phyloP scores from a whole-genome alignment of 2,113 vertebrate species.

The Austrofundulus limnaeus region DNA sequence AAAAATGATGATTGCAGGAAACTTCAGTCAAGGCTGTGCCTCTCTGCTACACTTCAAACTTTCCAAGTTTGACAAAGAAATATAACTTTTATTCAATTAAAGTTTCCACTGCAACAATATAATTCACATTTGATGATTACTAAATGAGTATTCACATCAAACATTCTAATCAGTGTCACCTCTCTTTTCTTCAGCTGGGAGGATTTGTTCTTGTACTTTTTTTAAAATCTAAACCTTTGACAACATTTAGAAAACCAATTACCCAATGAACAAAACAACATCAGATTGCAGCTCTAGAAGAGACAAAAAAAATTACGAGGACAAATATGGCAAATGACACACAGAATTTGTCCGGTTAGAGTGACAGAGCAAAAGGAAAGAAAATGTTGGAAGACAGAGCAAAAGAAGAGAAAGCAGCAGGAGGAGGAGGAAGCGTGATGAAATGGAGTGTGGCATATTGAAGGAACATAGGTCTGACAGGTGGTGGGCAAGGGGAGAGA shows the following conservation, averaged over 20 bases:
- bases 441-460: slow-evolving; percentile 25
- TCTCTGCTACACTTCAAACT: too few relatives aligned
- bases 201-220: too few relatives aligned
- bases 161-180: too few relatives aligned
- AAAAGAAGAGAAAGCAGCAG: slow-evolving; percentile 19
- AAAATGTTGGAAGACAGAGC: slow-evolving; percentile 9
- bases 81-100: too few relatives aligned
- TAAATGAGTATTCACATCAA: too few relatives aligned
- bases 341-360: slow-evolving; percentile 1
- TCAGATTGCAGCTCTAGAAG: neutral
- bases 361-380: slow-evolving; percentile 17
- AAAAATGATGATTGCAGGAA: too few relatives aligned
- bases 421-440: neutral
- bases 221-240: too few relatives aligned
- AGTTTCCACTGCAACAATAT: too few relatives aligned
- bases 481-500: slow-evolving; percentile 40
- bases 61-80: too few relatives aligned
- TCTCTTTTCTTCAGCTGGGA: too few relatives aligned
- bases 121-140: too few relatives aligned
- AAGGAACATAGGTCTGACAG: slow-evolving; percentile 48
- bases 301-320: neutral
- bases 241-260: neutral
- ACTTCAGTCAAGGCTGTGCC: too few relatives aligned
- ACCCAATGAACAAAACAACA: neutral
- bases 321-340: neutral